A percentile compares a stretch with the other conserved stretches of the same genome.
Evolutionary conservation across 64 coral and sea anemone species (phyloP).

Genomic region (Actinia tenebrosa): DNA sequence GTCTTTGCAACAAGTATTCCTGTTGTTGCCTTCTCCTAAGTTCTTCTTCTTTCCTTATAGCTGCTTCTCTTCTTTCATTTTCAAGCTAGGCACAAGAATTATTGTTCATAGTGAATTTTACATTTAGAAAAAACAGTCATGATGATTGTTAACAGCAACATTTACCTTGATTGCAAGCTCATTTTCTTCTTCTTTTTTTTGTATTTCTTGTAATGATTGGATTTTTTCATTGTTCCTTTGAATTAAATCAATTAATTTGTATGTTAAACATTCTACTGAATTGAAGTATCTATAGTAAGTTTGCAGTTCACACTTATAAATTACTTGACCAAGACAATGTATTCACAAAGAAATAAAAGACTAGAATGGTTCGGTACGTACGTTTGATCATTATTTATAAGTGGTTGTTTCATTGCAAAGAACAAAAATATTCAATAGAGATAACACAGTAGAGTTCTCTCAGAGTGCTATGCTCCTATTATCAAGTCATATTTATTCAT

Average conservation of each 20-base stretch:
- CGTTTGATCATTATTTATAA: no score
- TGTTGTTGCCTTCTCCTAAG: constrained; percentile 44
- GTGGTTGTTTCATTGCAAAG: no score
- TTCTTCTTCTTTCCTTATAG: constrained; percentile 70
- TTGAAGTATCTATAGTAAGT: no score
- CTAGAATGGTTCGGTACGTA: background rate
- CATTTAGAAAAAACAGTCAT: background rate
- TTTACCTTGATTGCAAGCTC: constrained; percentile 34
- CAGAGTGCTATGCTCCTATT: no score
- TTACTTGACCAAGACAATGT: background rate
- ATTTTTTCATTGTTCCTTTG: constrained; percentile 50
- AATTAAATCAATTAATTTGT: constrained; percentile 9
- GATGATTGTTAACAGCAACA: background rate
- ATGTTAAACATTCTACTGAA: background rate
- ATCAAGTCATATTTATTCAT: no score
- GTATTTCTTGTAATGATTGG: constrained; percentile 86
- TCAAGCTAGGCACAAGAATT: constrained; percentile 38
- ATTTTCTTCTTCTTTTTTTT: constrained; percentile 81
- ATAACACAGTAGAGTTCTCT: no score
- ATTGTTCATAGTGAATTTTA: background rate
- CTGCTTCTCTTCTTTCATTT: constrained; percentile 72
- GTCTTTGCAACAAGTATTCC: constrained; percentile 40
- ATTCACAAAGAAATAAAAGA: background rate
- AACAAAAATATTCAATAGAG: no score
- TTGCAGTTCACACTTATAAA: no score